Evolutionary conservation across 2,113 vertebrate species (phyloP), one percentile per base, ranked within the genome.

Genomic region (Engystomops pustulosus): DNA sequence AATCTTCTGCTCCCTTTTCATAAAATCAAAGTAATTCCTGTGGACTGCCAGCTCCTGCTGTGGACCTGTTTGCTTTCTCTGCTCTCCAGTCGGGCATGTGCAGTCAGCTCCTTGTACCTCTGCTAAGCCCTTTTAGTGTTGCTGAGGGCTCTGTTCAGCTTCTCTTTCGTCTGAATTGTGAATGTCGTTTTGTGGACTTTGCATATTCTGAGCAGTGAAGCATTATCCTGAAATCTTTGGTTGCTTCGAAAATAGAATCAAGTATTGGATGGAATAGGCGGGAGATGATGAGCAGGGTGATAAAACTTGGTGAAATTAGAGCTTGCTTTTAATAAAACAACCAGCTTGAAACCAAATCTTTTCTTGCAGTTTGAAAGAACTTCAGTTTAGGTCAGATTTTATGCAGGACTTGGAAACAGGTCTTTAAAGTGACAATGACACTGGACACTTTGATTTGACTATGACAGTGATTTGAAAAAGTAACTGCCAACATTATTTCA

Each of bases 311-410:
- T 53, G 79, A 81, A 81, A 70, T 70, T 12, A 62, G 17, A 62
- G 51, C 49, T 20, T 12, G 32, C 71, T 75, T 83, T 67, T 83
- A 44, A 65, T 65, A 83, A 67, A 25, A 32, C 71, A 49, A 36
- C 58, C 34, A 51, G 14, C 58, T 44, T 83, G 81, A 65, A 83
- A 83, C 70, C 7, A 58, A 41, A 78, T 78, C 75, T 41, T 17
- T 7, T 14, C 25, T 55, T 58, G 70, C 70, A 6, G 23, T 27
- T 27, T 72, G 20, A 70, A 8, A 17, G n/a, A 8, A 30, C 34
- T 14, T 47, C 8, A 30, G 38, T 15, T 72, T 17, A 45, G n/a
- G 60, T 62, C 27, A 14, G 34, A 8, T 7, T 65, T 65, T 65
- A 32, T 65, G 60, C 27, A 11, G 15, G 6, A 6, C 60, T 65